Base-by-base conservation (phyloP, 2,113 vertebrate species). In the Megaceryle maxima region DNA sequence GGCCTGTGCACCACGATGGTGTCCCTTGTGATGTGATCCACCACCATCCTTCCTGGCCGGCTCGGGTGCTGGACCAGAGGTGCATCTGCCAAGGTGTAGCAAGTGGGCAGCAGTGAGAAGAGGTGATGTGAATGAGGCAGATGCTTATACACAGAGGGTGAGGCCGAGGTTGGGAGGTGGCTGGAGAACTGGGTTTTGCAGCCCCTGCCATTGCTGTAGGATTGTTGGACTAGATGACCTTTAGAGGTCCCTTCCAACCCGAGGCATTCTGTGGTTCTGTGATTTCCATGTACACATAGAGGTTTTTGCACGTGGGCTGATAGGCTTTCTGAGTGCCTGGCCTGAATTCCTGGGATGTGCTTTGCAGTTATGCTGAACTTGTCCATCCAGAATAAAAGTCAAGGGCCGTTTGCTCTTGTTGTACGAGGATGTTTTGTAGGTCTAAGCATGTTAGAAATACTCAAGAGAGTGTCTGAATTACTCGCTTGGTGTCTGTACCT, bases 1-100 rank as follows among this genome's bases (percentile, higher is more conserved):
- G 31, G 15, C 14, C 37, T 56, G 29, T 33, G 43, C 3, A 0
- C 1, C 1, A 6, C 44, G 73, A 14, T 33, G 78, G 19, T 24
- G 22, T 29, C 31, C 0, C 5, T 35, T 0, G 0, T 44, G 55
- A 43, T 1, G 1, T 15, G 33, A 25, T 56, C 26, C 0, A 1
- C n/a, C 56, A 2, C 12, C 2, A 0, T 63, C 44, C 56, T 44
- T 73, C 64, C 73, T 0, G 0, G 31, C 29, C 14, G 6, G 55
- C 50, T 69, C 0, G 1, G 43, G 9, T 25, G 53, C 16, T n/a
- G 74, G 51, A 39, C 29, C 44, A 6, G 33, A 68, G n/a, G 7
- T 18, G 11, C 9, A 0, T 26, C 25, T 1, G 0, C 66, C 53
- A 21, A 60, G 8, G 19, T 20, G 16, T 43, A 33, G 53, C 67